These are phyloP conservation scores for Epirrhoe tristata DNA, from an alignment of 2,888 invertebrate genomes.

Conservation along the genomic window DNA sequence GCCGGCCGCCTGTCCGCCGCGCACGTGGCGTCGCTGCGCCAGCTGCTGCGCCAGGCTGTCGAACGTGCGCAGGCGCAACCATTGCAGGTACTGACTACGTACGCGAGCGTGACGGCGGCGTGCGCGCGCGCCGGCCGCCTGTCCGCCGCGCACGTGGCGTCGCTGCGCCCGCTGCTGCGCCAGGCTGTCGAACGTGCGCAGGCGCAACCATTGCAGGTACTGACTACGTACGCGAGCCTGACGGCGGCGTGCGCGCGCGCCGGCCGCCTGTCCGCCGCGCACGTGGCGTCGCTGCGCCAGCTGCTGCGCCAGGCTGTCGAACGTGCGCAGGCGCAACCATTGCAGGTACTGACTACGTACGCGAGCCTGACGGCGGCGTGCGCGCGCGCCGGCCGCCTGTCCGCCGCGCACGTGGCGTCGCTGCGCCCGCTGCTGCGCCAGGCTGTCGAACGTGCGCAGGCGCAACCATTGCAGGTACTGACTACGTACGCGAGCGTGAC, in stretches of 20 bases:
- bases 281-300: constrained; percentile 84
- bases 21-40: constrained; percentile 81
- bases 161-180: constrained; percentile 87
- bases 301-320: constrained; percentile 89
- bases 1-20: constrained; percentile 76
- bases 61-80: constrained; percentile 92
- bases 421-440: constrained; percentile 88
- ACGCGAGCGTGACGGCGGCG: constrained; percentile 90
- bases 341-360: constrained; percentile 76
- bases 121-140: constrained; percentile 87
- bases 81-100: constrained; percentile 64
- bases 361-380: constrained; percentile 90
- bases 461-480: constrained; percentile 82
- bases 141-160: constrained; percentile 62
- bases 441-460: constrained; percentile 90
- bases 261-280: constrained; percentile 75
- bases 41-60: constrained; percentile 89
- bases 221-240: constrained; percentile 89
- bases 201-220: constrained; percentile 84
- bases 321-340: constrained; percentile 90
- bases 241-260: constrained; percentile 88
- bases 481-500: constrained; percentile 90
- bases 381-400: constrained; percentile 86
- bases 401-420: constrained; percentile 61
- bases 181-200: constrained; percentile 91